Base-by-base conservation (phyloP, 2,888 invertebrate genomes). In the Uloborus plumipes region DNA sequence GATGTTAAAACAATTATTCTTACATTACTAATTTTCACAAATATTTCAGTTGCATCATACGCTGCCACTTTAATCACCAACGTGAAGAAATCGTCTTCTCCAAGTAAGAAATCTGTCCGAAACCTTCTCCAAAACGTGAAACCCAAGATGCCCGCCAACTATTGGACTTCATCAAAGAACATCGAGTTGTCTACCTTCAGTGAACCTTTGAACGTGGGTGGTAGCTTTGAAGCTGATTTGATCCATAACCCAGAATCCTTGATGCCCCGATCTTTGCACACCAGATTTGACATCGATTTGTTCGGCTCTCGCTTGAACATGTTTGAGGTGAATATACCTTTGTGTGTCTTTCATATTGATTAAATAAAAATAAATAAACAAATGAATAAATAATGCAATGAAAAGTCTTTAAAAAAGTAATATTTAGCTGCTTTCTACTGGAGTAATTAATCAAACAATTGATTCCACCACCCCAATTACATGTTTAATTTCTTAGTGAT, bases 1-100 rank as follows among this genome's bases (percentile, higher is more conserved):
- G n/a, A 1, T 2, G 2, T 59, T 3, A 9, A 15, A 22, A 59
- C 18, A 20, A 59, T 9, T n/a, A 31, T 62, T 62, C 31, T n/a
- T n/a, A 7, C 0, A n/a, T 59, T 3, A 18, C 15, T n/a, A n/a
- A 15, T 49, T 50, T 47, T 61, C 51, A 18, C n/a, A 16, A 18
- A 13, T 67, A 16, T 61, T 59, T 59, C 64, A 87, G 90, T 90
- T 59, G 96, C 96, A 16, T 95, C 97, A 7, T 98, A 96, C 89
- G 95, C 98, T 7, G 98, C 96, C 96, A 96, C 95, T 72, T 97
- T 98, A 89, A 90, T 98, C 65, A 94, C 93, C 86, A 98, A 97
- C 89, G 89, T 97, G 59, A 87, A 87, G 20, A 69, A 66, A 49
- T 73, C 83, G 6, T 73, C 69, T 67, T 86, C 86, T 22, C 96